Evolutionary conservation across 2,888 invertebrate genomes (phyloP), one percentile per base, ranked within the genome.

Genomic region (Zhengitettix transpicula): DNA sequence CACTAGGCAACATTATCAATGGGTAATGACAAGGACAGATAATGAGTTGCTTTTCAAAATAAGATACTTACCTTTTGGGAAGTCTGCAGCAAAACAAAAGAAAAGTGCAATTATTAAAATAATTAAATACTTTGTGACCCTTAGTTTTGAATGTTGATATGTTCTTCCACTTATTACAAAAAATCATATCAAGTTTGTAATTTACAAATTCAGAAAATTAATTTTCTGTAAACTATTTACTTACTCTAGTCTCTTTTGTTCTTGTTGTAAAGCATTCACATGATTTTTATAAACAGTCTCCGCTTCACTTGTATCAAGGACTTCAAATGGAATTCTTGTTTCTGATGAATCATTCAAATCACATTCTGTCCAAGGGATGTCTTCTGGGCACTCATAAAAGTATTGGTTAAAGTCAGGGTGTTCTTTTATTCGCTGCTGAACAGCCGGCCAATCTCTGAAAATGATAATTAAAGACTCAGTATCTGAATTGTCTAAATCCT

Each of bases 341-440:
- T 87, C 88, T 65, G 79, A 78, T 64, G 77, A 76, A 42, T 73
- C 71, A 67, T 77, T 77, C 65, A 83, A 75, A 71, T 81, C 81
- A 65, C 83, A 82, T 72, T 85, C 87, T 64, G 84, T 84, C 89
- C 86, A 91, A 56, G 85, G 83, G 67, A 79, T 83, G 68, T 84
- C 83, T 67, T 86, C 85, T 12, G 85, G 84, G 68, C 85, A 84
- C 69, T 89, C 88, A 68, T 91, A 89, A 78, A 96, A 98, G 78
- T 91, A 92, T 69, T 88, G 85, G 60, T 87, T 85, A 76, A 94
- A 97, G 72, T 95, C 90, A n/a, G 91, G 87, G 74, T 97, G 96
- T 59, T 85, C 81, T 65, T 89, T 85, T 66, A 98, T 80, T 73
- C 89, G 88, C 63, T 87, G 85, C 65, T 90, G 84, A 61, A 94